phyloP scores from a whole-genome alignment of 2,888 invertebrate genomes.

The Aproaerema taeniolella region DNA sequence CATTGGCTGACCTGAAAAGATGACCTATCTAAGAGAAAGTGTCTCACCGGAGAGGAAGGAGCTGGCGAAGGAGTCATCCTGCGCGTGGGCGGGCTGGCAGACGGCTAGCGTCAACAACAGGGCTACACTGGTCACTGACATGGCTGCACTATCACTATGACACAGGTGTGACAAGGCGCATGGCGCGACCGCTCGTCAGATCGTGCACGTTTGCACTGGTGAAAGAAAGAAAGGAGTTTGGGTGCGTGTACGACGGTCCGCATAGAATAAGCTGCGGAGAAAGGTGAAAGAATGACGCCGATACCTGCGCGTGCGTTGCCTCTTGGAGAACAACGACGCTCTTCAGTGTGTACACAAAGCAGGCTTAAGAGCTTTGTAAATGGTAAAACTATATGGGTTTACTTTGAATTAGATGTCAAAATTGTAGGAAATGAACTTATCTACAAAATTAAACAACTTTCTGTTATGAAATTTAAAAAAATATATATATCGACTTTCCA shows the following conservation, averaged over 20 bases:
- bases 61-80: slow-evolving; percentile 89
- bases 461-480: no score
- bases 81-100: slow-evolving; percentile 40
- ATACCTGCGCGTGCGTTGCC: neutral
- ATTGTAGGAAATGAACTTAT: no score
- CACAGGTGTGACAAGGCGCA: slow-evolving; percentile 31
- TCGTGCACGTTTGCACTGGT: slow-evolving; percentile 44
- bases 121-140: slow-evolving; percentile 43
- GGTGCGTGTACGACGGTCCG: slow-evolving; percentile 23
- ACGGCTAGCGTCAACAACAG: slow-evolving; percentile 36
- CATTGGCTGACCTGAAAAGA: slow-evolving; percentile 16
- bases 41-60: slow-evolving; percentile 88
- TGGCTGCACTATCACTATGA: slow-evolving; percentile 31
- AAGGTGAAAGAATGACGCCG: neutral
- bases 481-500: no score
- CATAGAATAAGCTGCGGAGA: slow-evolving; percentile 2
- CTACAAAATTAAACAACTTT: no score
- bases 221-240: slow-evolving; percentile 54
- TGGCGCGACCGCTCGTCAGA: slow-evolving; percentile 48
- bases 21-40: slow-evolving; percentile 24
- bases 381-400: no score
- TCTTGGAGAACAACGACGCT: no score
- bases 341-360: no score
- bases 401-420: no score
- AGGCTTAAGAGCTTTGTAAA: no score